Base-by-base conservation (phyloP, 2,888 invertebrate genomes). In the Odontothrips loti region DNA sequence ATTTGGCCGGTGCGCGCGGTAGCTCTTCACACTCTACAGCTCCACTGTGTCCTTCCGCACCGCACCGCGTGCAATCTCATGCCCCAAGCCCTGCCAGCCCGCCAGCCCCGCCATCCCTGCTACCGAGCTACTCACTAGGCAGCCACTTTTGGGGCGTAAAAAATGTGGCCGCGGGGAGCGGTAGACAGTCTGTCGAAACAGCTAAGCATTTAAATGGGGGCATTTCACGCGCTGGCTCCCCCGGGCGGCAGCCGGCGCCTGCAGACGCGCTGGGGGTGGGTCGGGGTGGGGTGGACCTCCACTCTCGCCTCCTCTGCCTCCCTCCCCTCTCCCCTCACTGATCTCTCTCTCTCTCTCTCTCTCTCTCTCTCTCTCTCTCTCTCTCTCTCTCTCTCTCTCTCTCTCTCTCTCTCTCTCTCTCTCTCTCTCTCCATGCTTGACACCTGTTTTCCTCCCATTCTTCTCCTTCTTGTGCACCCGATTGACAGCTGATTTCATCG, bases 201-300 rank as follows among this genome's bases (percentile, higher is more conserved):
- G 58, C 58, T 58, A 58, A 27, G 68, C 68, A 75, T 75, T 75
- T 75, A 75, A 75, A 75, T 75, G 68, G 68, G 68, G 68, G 68
- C 23, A 75, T 75, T 75, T 27, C 68, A 75, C 68, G 68, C 23
- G 23, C 23, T 10, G 27, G 34, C 58, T 17, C 58, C 17, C 58
- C 58, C 4, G 20, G 58, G 58, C 58, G 15, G 15, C 51, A 6
- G 34, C 34, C 12, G 51, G 51, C 51, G 15, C 51, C 51, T 43
- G 34, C 34, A 2, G 34, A 43, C 34, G 34, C 34, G 34, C 34
- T 43, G 34, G 34, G 34, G 34, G 34, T 43, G 34, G 34, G 48
- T 48, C 12, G 48, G 48, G 48, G 48, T 48, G 48, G 48, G 48
- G 48, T 9, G 48, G n/a, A n/a, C n/a, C n/a, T n/a, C n/a, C n/a